Conservation (phyloP, 2,113 vertebrate species). For the Neogale vison region DNA sequence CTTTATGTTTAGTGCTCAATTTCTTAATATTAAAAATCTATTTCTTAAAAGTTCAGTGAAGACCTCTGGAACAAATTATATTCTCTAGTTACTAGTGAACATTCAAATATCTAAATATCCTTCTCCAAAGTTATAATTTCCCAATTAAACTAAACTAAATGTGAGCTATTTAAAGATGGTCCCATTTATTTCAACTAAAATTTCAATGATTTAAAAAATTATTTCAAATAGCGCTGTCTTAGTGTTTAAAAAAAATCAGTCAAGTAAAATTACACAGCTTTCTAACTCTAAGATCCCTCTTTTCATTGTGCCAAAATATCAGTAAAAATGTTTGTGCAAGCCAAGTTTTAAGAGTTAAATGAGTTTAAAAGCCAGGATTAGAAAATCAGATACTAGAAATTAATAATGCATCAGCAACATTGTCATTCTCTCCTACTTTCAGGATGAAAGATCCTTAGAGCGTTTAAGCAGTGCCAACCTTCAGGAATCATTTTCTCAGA, state of each 20-base stretch:
- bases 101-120: conserved; percentile 23
- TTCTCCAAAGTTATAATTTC: background rate
- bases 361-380: conserved; percentile 1
- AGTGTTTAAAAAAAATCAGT: background rate
- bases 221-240: background rate
- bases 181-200: background rate
- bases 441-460: conserved; percentile 13
- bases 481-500: conserved; percentile 7
- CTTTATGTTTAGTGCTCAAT: background rate
- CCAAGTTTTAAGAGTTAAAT: conserved; percentile 37
- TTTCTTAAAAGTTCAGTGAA: background rate
- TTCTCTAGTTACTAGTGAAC: background rate
- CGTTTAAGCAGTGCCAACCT: background rate
- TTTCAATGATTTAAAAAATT: background rate
- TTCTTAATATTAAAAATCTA: background rate
- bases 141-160: conserved; percentile 35
- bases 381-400: conserved; percentile 38
- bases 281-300: background rate
- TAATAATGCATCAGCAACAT: conserved; percentile 25
- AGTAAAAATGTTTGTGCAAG: background rate
- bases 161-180: background rate
- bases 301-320: background rate
- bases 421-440: background rate
- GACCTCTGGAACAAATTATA: background rate
- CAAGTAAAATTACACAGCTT: background rate